These are phyloP conservation scores for Anas georgica DNA, from an alignment of 2,797 vertebrate species.

Conservation along the genomic window DNA sequence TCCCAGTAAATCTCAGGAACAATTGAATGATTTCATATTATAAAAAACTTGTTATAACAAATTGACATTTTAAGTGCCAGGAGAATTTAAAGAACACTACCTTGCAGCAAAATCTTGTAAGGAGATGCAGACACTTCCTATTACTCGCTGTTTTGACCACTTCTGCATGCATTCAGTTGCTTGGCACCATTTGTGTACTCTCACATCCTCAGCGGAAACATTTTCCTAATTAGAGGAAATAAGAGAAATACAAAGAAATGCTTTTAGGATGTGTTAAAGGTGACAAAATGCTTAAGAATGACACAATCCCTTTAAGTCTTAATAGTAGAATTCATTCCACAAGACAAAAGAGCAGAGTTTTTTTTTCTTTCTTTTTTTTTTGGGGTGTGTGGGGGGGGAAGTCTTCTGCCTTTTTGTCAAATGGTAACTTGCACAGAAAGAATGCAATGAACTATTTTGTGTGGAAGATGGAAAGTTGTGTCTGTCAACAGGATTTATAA, in stretches of 20 bases:
- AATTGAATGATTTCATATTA: not conserved
- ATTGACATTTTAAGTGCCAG: not conserved
- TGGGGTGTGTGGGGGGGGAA: not conserved
- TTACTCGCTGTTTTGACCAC: conserved; percentile 13
- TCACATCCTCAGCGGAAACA: not conserved
- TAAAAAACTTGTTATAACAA: conserved; percentile 16
- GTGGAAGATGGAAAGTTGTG: conserved; percentile 32
- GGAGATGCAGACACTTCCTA: not conserved
- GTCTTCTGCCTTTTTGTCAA: not conserved
- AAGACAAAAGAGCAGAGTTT: not conserved
- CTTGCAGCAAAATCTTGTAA: conserved; percentile 16
- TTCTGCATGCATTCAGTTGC: not conserved
- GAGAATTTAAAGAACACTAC: not conserved
- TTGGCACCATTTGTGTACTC: not conserved
- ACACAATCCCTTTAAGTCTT: not conserved
- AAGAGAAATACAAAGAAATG: not conserved
- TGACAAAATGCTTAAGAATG: not conserved
- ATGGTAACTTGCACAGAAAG: conserved; percentile 21
- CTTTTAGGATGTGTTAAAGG: not conserved
- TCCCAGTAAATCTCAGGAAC: not conserved
- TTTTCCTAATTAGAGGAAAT: not conserved
- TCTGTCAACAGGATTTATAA: conserved; percentile 45
- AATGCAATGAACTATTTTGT: conserved; percentile 50
- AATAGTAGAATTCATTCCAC: conserved; percentile 18
- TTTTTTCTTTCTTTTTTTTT: not conserved